Base-by-base conservation (phyloP, 2,797 vertebrate genomes). In the Sebastes taczanowskii region DNA sequence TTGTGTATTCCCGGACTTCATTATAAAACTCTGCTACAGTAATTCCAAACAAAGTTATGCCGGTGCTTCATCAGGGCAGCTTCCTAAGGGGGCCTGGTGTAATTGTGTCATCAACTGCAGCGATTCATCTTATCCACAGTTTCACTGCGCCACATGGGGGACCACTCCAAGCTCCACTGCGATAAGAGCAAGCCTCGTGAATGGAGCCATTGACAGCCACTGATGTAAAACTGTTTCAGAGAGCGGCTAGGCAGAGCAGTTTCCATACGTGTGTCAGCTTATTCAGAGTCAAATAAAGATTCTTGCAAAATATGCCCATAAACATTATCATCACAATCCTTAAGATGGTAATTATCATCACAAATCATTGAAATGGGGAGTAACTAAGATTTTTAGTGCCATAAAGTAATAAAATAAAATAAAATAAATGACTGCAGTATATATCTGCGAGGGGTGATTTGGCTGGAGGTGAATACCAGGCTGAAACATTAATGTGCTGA, bases 11-110 rank as follows among this genome's bases (percentile, higher is more conserved):
- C 90, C 76, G 59, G 80, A 92, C 84, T 90, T 87, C 86, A 88
- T 89, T 89, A 89, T 86, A 88, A 49, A 91, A 93, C 86, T 86
- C 82, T 56, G 77, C 87, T 61, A 80, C 85, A 88, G 86, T 82
- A 83, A 88, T 83, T 89, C 76, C 74, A 87, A 92, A 90, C 90
- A 85, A 88, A 80, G 88, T 89, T 66, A 83, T 90, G 71, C 68
- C 38, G 53, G 76, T 46, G 84, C 80, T 83, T 87, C 78, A 84
- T 86, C 77, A 63, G 81, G 72, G 64, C 64, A 38, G 62, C 78
- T 78, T 86, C 83, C 82, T 75, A 16, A 70, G 80, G 87, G 83
- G 63, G 5, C 77, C 58, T 9, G 59, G 66, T 70, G 73, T 87
- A 92, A 92, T 86, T 81, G 88, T 71, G 86, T 85, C 84, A 84